Evolutionary conservation across 2,888 invertebrate genomes (phyloP).

Genomic region (Nebria brevicollis): DNA sequence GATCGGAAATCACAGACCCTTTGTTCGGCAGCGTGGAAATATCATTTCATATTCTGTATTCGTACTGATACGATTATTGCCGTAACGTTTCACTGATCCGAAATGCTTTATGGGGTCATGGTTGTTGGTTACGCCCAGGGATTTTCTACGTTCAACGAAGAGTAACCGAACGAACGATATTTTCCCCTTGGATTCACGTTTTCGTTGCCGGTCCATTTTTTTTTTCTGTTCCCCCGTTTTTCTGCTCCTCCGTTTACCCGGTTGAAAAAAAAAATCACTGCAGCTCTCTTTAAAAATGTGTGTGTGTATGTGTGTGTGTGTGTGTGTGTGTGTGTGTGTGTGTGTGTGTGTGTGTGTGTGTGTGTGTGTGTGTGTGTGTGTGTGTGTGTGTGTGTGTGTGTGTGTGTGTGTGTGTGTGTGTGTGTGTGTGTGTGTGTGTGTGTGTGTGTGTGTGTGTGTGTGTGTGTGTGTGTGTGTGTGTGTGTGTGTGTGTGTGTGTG

Average conservation of each 20-base stretch:
- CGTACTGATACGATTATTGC: conserved; percentile 46
- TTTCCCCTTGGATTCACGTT: conserved; percentile 16
- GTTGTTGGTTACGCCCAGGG: conserved; percentile 13
- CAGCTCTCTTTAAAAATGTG: no score
- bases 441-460: conserved; percentile 8
- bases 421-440: conserved; percentile 8
- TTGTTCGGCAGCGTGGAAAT: conserved; percentile 43
- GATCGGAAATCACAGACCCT: conserved; percentile 44
- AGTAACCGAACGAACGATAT: neutral
- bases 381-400: conserved; percentile 8
- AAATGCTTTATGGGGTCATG: conserved; percentile 20
- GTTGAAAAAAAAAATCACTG: neutral
- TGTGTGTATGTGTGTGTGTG: neutral
- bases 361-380: conserved; percentile 8
- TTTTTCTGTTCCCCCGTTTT: neutral
- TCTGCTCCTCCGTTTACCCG: neutral
- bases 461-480: conserved; percentile 8
- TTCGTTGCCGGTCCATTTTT: neutral
- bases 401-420: conserved; percentile 8
- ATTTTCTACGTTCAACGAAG: conserved; percentile 6
- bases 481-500: conserved; percentile 8
- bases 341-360: conserved; percentile 8
- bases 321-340: conserved; percentile 10
- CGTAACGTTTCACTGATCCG: conserved; percentile 46
- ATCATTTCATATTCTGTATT: conserved; percentile 45